A percentile compares a stretch with the other conserved stretches of the same genome.
Evolutionary conservation across 2,797 vertebrate genomes (phyloP).

Genomic region (Margarornis squamiger): DNA sequence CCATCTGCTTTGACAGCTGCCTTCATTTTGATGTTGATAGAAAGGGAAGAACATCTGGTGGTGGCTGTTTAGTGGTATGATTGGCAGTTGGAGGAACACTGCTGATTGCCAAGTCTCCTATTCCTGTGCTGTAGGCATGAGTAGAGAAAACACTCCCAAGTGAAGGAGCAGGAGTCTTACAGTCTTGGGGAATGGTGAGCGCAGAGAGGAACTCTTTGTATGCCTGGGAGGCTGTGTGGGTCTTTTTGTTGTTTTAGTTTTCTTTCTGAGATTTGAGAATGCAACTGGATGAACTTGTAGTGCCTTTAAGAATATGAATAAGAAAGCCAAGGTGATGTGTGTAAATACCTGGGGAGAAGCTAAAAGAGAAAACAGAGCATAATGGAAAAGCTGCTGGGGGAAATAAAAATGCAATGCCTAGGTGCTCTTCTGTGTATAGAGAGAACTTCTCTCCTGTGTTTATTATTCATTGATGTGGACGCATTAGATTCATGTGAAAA

Average conservation of each 20-base stretch:
- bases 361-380: background rate
- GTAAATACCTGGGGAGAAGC: background rate
- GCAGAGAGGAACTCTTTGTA: background rate
- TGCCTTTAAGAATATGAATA: background rate
- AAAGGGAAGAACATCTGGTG: background rate
- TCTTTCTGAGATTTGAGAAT: background rate
- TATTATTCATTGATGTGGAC: background rate
- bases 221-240: background rate
- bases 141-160: background rate
- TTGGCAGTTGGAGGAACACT: background rate
- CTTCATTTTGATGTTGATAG: background rate
- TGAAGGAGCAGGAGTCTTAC: background rate
- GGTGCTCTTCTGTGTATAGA: background rate
- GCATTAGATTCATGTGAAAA: background rate
- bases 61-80: background rate
- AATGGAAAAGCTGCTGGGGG: background rate
- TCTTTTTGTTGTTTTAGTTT: background rate
- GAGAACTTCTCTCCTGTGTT: background rate
- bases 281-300: background rate
- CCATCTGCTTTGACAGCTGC: background rate
- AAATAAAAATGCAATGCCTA: background rate
- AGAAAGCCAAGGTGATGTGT: background rate
- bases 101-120: background rate
- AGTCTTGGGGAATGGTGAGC: background rate
- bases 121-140: background rate